Evolutionary conservation across 2,113 vertebrate species (phyloP), one percentile per base, ranked within the genome.

Genomic region (Lepus americanus): DNA sequence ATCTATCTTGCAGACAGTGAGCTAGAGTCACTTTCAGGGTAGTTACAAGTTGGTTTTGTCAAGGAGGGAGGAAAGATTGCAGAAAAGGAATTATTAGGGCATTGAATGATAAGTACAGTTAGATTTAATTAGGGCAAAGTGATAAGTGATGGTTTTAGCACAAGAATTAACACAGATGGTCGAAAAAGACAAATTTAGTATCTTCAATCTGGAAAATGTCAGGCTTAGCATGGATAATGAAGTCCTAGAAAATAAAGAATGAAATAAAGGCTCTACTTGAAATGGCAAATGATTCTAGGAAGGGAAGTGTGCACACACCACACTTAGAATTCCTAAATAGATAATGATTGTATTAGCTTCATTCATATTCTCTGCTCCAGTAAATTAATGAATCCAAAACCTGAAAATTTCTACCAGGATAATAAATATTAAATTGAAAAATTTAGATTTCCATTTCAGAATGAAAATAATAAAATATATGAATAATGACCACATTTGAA

Each of bases 181-280:
- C 10, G 64, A 97, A 96, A 97, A 97, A 97, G 93, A 97, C 90
- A 97, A 97, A 96, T 94, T 96, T 96, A 96, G 95, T 92, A 96
- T 96, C 95, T 97, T 95, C 94, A 97, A 95, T 97, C 95, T 97
- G 96, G 94, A 96, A 97, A 97, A 97, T 97, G 95, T 97, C 97
- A 96, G 95, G 53, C 94, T 92, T 92, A 84, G 92, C 97, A 96
- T 97, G 92, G 90, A 95, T 97, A 97, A 97, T 97, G 86, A 97
- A 97, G 88, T 95, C 85, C 74, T 96, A 78, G 90, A 96, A 97
- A 96, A 95, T 97, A 96, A 97, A 96, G 90, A 97, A 97, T 95
- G 84, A 96, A 97, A 96, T 94, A 97, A 96, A 96, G 51, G n/a
- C 64, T 88, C 77, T 95, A 70, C 55, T 95, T 96, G 87, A 96